Conservation (phyloP, 2,888 invertebrate genomes). For the Drosophila histrio region DNA sequence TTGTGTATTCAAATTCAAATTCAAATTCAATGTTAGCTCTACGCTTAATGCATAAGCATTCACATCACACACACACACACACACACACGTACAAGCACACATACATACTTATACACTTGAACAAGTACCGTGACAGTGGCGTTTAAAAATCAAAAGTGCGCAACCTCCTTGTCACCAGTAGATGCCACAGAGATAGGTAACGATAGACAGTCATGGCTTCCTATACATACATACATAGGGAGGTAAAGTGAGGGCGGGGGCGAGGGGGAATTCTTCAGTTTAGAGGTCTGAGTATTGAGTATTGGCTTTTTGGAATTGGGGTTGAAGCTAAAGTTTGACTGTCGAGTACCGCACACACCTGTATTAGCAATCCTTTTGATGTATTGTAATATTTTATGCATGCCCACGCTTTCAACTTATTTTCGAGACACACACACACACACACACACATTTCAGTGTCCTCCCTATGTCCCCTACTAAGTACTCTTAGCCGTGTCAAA, state of each 20-base stretch:
- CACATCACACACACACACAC: neutral
- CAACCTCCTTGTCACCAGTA: constrained; percentile 47
- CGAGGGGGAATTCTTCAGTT: neutral
- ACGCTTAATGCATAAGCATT: constrained; percentile 26
- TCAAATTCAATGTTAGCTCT: constrained; percentile 30
- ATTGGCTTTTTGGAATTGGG: constrained; percentile 21
- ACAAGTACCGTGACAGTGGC: constrained; percentile 32
- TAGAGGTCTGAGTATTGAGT: neutral
- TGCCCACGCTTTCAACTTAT: constrained; percentile 35
- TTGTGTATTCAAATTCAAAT: no score
- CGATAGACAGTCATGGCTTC: constrained; percentile 23
- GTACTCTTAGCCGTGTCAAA: constrained; percentile 57
- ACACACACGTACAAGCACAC: neutral
- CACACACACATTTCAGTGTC: neutral
- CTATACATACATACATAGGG: neutral
- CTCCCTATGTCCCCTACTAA: neutral
- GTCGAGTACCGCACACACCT: constrained; percentile 25
- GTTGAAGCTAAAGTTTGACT: constrained; percentile 8
- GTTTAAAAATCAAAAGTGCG: constrained; percentile 58
- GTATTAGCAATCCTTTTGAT: constrained; percentile 72
- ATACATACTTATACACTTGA: neutral
- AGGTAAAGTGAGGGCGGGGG: neutral
- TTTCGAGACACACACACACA: constrained; percentile 13
- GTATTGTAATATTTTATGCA: constrained; percentile 65
- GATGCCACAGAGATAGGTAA: constrained; percentile 35